These are phyloP conservation scores for Sturmia bella DNA, from an alignment of 2,888 invertebrate species.

Conservation along the genomic window DNA sequence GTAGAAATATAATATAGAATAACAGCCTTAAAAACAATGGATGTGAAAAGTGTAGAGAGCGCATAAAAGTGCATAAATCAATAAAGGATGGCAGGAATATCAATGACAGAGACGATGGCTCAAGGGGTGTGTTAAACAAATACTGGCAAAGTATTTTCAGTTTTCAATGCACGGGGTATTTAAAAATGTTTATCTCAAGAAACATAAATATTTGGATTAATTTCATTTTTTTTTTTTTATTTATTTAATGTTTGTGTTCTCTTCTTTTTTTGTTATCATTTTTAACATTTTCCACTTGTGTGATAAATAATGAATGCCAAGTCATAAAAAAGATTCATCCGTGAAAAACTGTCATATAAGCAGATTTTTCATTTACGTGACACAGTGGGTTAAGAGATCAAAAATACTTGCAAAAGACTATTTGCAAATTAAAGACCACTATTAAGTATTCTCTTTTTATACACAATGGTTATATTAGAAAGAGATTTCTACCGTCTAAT, in stretches of 20 bases:
- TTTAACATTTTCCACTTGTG: constrained; percentile 39
- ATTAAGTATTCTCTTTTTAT: no score
- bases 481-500: no score
- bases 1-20: constrained; percentile 24
- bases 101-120: constrained; percentile 23
- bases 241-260: constrained; percentile 44
- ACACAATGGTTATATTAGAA: no score
- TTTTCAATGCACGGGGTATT: constrained; percentile 3
- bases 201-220: constrained; percentile 69
- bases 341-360: constrained; percentile 59
- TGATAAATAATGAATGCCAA: constrained; percentile 51
- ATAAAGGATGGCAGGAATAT: constrained; percentile 44
- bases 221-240: constrained; percentile 41
- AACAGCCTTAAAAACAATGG: constrained; percentile 48
- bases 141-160: constrained; percentile 14
- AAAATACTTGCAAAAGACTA: not conserved
- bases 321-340: constrained; percentile 40
- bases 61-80: constrained; percentile 56
- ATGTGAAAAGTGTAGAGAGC: not conserved
- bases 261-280: constrained; percentile 34
- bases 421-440: no score
- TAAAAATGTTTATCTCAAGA: constrained; percentile 57
- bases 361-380: constrained; percentile 51
- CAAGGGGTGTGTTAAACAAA: constrained; percentile 57
- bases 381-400: constrained; percentile 1